These are phyloP conservation scores for Hipparchia sbordonii DNA, from an alignment of 2,888 invertebrate species.

Conservation along the genomic window DNA sequence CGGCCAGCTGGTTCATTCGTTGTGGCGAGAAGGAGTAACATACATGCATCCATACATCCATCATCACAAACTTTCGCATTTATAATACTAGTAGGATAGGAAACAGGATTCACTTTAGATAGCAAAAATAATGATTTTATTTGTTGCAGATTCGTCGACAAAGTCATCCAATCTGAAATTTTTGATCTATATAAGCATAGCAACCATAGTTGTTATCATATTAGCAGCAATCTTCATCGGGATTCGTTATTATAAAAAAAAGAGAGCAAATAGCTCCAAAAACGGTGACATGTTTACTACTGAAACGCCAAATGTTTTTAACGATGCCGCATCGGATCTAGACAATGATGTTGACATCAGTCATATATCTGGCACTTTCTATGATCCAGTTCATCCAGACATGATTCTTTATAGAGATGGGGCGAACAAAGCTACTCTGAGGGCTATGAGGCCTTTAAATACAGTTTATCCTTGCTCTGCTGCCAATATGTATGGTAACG, in stretches of 20 bases:
- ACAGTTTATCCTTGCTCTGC: constrained; percentile 72
- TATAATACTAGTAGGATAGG: no score
- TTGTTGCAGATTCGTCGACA: constrained; percentile 50
- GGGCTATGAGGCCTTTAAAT: constrained; percentile 75
- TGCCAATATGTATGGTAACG: constrained; percentile 73
- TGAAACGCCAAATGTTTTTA: constrained; percentile 74
- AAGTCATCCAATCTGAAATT: constrained; percentile 40
- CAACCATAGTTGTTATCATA: constrained; percentile 36
- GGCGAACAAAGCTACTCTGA: constrained; percentile 65
- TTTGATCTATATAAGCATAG: constrained; percentile 39
- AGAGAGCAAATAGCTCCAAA: constrained; percentile 59
- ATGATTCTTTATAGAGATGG: constrained; percentile 75
- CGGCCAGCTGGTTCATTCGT: no score
- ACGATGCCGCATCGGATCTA: constrained; percentile 69
- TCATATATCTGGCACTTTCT: constrained; percentile 76
- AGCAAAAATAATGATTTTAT: neutral
- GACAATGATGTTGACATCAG: constrained; percentile 74
- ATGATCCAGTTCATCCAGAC: constrained; percentile 74
- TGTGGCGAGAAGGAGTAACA: no score
- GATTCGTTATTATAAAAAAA: constrained; percentile 59
- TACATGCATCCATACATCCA: no score
- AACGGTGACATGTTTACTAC: constrained; percentile 75
- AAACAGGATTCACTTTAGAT: neutral
- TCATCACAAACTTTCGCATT: no score
- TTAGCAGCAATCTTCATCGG: constrained; percentile 44